Percentiles rank a stretch among this genome's conserved stretches.
phyloP scores from a whole-genome alignment of 1,140 invertebrate genomes.

The Oryctes rhinoceros region DNA sequence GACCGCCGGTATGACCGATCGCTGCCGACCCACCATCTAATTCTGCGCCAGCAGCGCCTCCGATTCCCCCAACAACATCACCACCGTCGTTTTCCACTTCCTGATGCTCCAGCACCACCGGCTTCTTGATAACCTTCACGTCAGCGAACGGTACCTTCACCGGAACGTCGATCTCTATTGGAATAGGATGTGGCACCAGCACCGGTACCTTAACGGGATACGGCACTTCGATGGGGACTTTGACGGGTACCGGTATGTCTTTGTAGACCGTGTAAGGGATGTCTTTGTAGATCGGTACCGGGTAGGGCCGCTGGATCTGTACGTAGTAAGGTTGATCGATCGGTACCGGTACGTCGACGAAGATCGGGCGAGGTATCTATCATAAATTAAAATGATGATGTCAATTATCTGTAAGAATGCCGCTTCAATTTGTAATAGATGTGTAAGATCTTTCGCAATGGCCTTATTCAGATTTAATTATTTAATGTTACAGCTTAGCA shows the following conservation, averaged over 20 bases:
- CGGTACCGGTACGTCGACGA: background rate
- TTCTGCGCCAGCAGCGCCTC: background rate
- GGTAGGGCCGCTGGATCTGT: background rate
- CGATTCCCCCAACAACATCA: background rate
- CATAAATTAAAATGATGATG: background rate
- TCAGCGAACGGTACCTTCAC: background rate
- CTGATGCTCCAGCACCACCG: background rate
- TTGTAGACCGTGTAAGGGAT: conserved; percentile 27
- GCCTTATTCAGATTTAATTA: no score
- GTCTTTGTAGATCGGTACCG: conserved; percentile 15
- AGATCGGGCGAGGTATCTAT: conserved; percentile 9
- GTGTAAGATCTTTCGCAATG: no score
- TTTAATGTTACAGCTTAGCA: no score
- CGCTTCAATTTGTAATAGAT: no score
- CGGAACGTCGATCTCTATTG: background rate
- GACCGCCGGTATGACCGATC: background rate
- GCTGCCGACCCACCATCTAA: background rate
- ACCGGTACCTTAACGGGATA: conserved; percentile 15
- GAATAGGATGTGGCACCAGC: background rate
- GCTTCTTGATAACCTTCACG: background rate
- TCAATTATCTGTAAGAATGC: no score
- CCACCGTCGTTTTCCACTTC: background rate
- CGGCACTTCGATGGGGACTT: conserved; percentile 1
- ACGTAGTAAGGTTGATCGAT: background rate
- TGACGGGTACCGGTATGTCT: background rate